These are phyloP conservation scores for Drosophila subquinaria DNA, from an alignment of 2,888 invertebrate genomes.

Conservation along the genomic window DNA sequence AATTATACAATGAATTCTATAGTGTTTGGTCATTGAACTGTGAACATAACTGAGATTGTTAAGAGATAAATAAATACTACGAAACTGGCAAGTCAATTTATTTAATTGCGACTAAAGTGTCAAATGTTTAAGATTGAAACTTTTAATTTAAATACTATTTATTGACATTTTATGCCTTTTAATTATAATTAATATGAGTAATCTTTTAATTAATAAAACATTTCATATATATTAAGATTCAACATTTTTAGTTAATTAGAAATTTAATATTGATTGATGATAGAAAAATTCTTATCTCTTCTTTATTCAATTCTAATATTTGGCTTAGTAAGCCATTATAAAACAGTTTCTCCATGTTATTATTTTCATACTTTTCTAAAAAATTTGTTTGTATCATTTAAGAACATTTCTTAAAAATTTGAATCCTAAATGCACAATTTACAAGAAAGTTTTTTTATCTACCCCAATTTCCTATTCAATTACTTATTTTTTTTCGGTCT, in stretches of 20 bases:
- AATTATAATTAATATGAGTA: background rate
- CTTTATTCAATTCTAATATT: too few relatives aligned
- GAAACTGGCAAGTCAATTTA: background rate
- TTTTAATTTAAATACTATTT: too few relatives aligned
- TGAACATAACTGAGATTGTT: conserved; percentile 23
- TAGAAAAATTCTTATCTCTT: background rate
- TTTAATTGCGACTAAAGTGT: background rate
- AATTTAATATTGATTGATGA: too few relatives aligned
- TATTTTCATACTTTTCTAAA: background rate
- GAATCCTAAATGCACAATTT: background rate
- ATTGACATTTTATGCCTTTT: background rate
- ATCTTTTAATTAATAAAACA: background rate
- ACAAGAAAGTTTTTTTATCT: background rate
- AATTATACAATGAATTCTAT: conserved; percentile 12
- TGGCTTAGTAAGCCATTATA: background rate
- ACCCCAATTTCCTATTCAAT: conserved; percentile 6
- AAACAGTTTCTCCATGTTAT: background rate
- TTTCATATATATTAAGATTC: background rate
- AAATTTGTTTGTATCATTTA: background rate
- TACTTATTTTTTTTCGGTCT: background rate
- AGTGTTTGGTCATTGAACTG: conserved; percentile 56
- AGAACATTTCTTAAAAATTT: background rate
- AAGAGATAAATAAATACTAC: background rate
- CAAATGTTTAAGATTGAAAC: too few relatives aligned
- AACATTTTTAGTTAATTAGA: background rate